Evolutionary conservation across 2,113 vertebrate species (phyloP).

Genomic region (Phocoena phocoena): DNA sequence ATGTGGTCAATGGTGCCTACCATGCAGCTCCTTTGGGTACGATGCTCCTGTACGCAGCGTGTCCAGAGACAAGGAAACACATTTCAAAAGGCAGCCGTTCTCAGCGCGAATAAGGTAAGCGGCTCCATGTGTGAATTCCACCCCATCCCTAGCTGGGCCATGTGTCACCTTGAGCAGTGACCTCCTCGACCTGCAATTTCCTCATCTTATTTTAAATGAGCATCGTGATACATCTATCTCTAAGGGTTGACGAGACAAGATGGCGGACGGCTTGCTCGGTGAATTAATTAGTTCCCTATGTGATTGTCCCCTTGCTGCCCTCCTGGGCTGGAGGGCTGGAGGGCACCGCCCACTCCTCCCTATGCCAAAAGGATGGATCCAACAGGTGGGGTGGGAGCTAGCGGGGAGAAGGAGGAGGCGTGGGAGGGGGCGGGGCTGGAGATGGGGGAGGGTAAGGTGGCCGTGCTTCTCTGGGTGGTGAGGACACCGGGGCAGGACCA

Average conservation of each 20-base stretch:
- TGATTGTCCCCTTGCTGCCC: neutral
- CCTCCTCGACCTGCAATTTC: neutral
- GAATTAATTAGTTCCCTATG: neutral
- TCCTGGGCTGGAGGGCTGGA: neutral
- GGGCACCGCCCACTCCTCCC: neutral
- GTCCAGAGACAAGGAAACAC: too few species aligned
- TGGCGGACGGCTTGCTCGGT: fast-evolving
- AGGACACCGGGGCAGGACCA: neutral
- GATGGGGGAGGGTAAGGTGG: neutral
- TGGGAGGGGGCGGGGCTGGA: neutral
- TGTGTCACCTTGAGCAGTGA: neutral
- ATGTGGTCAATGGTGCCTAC: fast-evolving
- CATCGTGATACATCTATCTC: fast-evolving
- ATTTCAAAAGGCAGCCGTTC: fast-evolving
- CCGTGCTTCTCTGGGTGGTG: fast-evolving
- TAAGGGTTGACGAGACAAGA: neutral
- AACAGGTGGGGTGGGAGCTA: neutral
- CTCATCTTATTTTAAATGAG: neutral
- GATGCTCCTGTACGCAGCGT: fast-evolving
- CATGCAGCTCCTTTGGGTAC: fast-evolving
- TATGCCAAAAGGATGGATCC: neutral
- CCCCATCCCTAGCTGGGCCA: neutral
- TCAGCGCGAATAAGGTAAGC: neutral
- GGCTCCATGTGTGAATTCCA: neutral
- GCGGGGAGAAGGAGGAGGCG: neutral